These are phyloP conservation scores for Sminthurinus aureus DNA, from an alignment of 2,888 invertebrate species.

Conservation along the genomic window DNA sequence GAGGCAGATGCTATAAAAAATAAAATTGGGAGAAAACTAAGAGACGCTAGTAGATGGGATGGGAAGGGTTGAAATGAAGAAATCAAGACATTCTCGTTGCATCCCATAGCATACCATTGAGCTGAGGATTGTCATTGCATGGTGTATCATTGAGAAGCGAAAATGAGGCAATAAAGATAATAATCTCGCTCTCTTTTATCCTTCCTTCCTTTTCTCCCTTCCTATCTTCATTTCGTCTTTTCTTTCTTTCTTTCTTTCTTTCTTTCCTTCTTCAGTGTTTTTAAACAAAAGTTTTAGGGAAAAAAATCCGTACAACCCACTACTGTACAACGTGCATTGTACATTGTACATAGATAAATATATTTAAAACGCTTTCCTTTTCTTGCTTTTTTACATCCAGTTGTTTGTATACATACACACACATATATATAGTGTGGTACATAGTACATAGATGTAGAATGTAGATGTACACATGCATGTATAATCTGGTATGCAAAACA, in stretches of 20 bases:
- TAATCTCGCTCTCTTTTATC: slow-evolving; percentile 36
- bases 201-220: slow-evolving; percentile 17
- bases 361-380: neutral
- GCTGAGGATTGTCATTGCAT: slow-evolving; percentile 20
- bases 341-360: slow-evolving; percentile 1
- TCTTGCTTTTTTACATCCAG: neutral
- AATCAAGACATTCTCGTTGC: slow-evolving; percentile 39
- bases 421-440: neutral
- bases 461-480: neutral
- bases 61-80: slow-evolving; percentile 32
- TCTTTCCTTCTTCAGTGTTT: neutral
- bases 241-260: neutral
- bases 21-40: slow-evolving; percentile 6
- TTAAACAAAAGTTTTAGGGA: neutral
- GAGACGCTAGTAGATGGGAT: slow-evolving; percentile 1
- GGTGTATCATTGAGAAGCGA: slow-evolving; percentile 48
- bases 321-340: neutral
- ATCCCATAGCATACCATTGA: too few species aligned
- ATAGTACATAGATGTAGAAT: neutral
- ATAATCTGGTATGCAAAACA: neutral
- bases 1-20: neutral
- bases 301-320: neutral
- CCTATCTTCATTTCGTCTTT: neutral
- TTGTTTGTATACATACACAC: slow-evolving; percentile 1
- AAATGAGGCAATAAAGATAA: slow-evolving; percentile 53